These are phyloP conservation scores for Cydia amplana DNA, from an alignment of 1,140 invertebrate genomes.

Conservation along the genomic window DNA sequence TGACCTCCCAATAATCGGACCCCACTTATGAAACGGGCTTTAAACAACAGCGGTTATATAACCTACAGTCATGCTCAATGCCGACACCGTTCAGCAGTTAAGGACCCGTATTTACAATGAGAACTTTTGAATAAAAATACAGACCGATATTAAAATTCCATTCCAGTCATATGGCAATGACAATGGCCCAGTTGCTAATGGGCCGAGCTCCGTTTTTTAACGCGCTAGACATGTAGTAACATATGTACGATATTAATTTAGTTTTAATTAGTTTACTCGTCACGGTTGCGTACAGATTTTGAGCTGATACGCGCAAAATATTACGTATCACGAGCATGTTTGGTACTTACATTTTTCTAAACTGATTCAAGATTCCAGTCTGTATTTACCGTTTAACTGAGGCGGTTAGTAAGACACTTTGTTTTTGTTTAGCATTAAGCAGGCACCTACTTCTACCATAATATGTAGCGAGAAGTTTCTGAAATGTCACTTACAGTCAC, in stretches of 20 bases:
- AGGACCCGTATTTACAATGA: not conserved
- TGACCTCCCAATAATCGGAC: constrained; percentile 24
- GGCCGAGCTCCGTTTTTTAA: constrained; percentile 11
- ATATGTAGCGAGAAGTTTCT: too few relatives aligned
- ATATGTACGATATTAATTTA: not conserved
- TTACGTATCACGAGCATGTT: not conserved
- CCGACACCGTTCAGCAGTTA: not conserved
- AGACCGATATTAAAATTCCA: constrained; percentile 24
- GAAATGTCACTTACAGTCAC: not conserved
- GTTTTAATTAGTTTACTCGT: constrained; percentile 21
- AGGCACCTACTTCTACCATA: too few relatives aligned
- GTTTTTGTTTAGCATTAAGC: too few relatives aligned
- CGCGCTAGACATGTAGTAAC: not conserved
- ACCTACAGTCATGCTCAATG: not conserved
- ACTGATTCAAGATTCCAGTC: not conserved
- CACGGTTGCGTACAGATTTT: not conserved
- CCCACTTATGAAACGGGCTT: constrained; percentile 14
- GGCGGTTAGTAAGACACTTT: too few relatives aligned
- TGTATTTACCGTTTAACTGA: not conserved
- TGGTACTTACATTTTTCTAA: not conserved
- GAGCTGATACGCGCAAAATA: not conserved
- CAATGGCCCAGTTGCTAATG: constrained; percentile 28
- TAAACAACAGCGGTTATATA: constrained; percentile 14
- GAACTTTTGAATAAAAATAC: constrained; percentile 13
- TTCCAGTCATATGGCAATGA: constrained; percentile 29